phyloP scores from a whole-genome alignment of 2,113 vertebrate species.

The Cariama cristata region DNA sequence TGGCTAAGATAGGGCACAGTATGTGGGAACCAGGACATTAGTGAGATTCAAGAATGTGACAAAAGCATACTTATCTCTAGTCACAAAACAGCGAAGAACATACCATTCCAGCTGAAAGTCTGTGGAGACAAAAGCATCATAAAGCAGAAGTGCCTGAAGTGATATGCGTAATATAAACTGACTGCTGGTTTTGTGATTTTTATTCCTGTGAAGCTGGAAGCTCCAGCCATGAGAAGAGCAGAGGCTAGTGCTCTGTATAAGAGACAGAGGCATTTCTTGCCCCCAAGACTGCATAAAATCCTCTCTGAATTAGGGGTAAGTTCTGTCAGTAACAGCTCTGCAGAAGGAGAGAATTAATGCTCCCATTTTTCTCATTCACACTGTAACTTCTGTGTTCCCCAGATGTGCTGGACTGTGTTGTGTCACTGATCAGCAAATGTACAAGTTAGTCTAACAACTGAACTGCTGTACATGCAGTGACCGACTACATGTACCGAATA shows the following conservation, averaged over 20 bases:
- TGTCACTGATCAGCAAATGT: neutral
- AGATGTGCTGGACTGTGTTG: neutral
- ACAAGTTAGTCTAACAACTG: slow-evolving; percentile 13
- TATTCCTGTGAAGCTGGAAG: slow-evolving; percentile 23
- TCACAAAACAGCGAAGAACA: neutral
- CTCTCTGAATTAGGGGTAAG: neutral
- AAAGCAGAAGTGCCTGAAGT: neutral
- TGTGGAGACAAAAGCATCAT: neutral
- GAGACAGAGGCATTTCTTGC: neutral
- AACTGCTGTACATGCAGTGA: neutral
- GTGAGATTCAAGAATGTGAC: neutral
- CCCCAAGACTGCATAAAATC: neutral
- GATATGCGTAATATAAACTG: neutral
- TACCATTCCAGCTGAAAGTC: neutral
- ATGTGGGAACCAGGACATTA: neutral
- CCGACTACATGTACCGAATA: neutral
- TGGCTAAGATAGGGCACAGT: neutral
- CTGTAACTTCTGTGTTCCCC: slow-evolving; percentile 14
- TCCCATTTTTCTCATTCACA: neutral
- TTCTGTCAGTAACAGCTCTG: slow-evolving; percentile 18
- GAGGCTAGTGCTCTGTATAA: neutral
- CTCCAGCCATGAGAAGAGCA: neutral
- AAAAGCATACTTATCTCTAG: neutral
- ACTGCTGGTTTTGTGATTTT: neutral
- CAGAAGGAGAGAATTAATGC: neutral